Percentiles rank a stretch among this genome's conserved stretches.
Evolutionary conservation across 2,113 vertebrate genomes (phyloP).

Genomic region (human): GRCh38 chr11:14314501-14315000

Average conservation of each 20-base stretch:
- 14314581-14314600: neutral
- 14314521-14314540: constrained; percentile 21
- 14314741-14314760: neutral
- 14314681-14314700: neutral
- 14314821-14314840: neutral
- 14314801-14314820: neutral
- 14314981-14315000: neutral
- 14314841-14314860: neutral
- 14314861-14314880: neutral
- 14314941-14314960: neutral
- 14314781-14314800: neutral
- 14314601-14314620: neutral
- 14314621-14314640: neutral
- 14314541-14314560: neutral
- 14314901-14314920: neutral
- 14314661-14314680: neutral
- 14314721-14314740: neutral
- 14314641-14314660: neutral
- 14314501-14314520: neutral
- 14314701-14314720: neutral
- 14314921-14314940: neutral
- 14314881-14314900: neutral
- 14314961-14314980: neutral
- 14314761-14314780: neutral
- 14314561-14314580: constrained; percentile 4